Evolutionary conservation across 2,888 invertebrate species (phyloP).

Genomic region (Ichneumon xanthorius): DNA sequence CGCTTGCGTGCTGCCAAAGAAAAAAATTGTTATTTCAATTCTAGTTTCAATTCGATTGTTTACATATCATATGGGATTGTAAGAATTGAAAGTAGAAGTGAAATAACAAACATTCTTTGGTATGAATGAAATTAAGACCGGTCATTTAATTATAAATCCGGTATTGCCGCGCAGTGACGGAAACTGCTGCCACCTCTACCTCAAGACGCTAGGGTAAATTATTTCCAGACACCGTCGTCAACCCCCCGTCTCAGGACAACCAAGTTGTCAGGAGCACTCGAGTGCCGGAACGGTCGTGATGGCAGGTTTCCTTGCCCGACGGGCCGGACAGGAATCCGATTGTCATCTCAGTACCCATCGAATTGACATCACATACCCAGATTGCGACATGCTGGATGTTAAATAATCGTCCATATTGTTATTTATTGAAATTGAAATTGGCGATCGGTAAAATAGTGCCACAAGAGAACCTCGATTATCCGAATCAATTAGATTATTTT

Average conservation of each 20-base stretch:
- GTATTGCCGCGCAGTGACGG: not conserved
- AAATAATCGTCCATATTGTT: not conserved
- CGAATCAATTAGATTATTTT: no score
- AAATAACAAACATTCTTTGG: no score
- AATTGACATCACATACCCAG: not conserved
- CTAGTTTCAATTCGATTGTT: no score
- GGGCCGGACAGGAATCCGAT: not conserved
- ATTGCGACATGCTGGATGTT: not conserved
- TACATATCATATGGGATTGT: no score
- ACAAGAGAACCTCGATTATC: no score
- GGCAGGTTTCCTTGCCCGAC: not conserved
- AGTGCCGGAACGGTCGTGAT: not conserved
- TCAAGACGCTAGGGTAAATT: slow-evolving; percentile 8
- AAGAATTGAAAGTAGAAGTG: no score
- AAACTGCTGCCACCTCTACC: slow-evolving; percentile 5
- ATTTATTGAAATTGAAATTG: not conserved
- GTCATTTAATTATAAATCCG: not conserved
- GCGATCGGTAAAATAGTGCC: no score
- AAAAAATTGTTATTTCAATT: no score
- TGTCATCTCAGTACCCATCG: not conserved
- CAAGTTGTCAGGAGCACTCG: slow-evolving; percentile 28
- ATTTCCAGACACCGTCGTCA: slow-evolving; percentile 38
- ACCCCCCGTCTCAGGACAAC: slow-evolving; percentile 5
- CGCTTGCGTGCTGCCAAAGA: no score
- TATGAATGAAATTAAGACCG: not conserved